phyloP scores from a whole-genome alignment of 2,113 vertebrate species.

The Chlorodrepanis virens region DNA sequence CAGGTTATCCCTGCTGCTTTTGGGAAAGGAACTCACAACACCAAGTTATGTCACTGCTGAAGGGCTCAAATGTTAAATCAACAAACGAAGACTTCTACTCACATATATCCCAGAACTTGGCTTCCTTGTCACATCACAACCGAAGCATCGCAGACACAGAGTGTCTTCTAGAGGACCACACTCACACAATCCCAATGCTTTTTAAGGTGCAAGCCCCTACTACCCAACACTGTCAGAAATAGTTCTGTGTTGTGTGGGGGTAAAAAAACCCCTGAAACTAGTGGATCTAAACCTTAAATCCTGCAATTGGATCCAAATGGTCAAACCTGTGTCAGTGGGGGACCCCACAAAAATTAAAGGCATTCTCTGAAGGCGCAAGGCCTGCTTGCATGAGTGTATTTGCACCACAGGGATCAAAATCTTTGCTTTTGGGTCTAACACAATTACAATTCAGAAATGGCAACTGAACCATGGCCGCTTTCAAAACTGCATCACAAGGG shows the following conservation, averaged over 20 bases:
- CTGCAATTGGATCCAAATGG: not conserved
- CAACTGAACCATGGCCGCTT: not conserved
- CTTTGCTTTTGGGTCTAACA: not conserved
- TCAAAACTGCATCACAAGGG: not conserved
- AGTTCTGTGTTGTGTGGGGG: not conserved
- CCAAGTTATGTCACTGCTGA: not conserved
- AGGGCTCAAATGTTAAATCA: not conserved
- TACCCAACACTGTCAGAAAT: not conserved
- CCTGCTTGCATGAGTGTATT: not conserved
- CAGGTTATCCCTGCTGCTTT: not conserved
- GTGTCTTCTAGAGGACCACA: not conserved
- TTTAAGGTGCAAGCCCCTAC: not conserved
- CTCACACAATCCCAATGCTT: not conserved
- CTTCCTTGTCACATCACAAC: not conserved
- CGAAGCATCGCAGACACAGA: not conserved
- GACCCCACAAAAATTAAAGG: not conserved
- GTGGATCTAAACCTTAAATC: not conserved
- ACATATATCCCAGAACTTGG: not conserved
- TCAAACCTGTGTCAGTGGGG: not conserved
- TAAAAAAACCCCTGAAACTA: not conserved
- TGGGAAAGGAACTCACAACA: not conserved
- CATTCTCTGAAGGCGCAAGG: not conserved
- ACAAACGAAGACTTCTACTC: not conserved
- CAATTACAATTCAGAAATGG: not conserved
- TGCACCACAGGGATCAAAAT: not conserved